These are phyloP conservation scores for Hormiphora californensis DNA, from an alignment of 37 sponge, comb jelly and placozoan genomes.

Conservation along the genomic window DNA sequence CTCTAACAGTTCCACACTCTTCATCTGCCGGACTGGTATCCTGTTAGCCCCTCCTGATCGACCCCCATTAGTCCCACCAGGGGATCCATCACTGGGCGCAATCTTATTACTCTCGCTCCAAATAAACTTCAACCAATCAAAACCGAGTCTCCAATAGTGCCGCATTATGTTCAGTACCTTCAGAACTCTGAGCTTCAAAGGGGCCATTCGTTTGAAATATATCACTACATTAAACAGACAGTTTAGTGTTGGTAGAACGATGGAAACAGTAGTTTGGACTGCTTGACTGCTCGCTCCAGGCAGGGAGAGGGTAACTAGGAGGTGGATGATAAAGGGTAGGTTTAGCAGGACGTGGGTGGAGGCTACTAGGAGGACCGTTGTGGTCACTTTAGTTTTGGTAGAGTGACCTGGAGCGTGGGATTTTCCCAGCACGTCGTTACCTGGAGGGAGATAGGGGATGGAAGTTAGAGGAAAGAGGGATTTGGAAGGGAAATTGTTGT, in stretches of 20 bases:
- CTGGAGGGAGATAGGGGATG: background rate
- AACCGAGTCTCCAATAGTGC: background rate
- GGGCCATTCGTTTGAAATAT: background rate
- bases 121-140: conserved; percentile 1
- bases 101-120: background rate
- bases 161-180: background rate
- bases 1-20: conserved; percentile 2
- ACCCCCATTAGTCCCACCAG: no score
- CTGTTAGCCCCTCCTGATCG: background rate
- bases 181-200: background rate
- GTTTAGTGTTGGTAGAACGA: background rate
- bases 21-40: background rate
- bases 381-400: conserved; percentile 22
- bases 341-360: background rate
- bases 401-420: background rate
- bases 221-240: background rate
- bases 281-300: background rate
- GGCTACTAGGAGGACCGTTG: background rate
- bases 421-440: conserved; percentile 21
- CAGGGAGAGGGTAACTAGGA: background rate
- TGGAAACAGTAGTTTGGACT: background rate
- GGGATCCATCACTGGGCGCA: no score
- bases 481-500: no score
- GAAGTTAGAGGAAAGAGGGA: no score
- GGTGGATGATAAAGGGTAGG: background rate